Base-by-base conservation (phyloP, 2,888 invertebrate species). In the Ectemnius lituratus region DNA sequence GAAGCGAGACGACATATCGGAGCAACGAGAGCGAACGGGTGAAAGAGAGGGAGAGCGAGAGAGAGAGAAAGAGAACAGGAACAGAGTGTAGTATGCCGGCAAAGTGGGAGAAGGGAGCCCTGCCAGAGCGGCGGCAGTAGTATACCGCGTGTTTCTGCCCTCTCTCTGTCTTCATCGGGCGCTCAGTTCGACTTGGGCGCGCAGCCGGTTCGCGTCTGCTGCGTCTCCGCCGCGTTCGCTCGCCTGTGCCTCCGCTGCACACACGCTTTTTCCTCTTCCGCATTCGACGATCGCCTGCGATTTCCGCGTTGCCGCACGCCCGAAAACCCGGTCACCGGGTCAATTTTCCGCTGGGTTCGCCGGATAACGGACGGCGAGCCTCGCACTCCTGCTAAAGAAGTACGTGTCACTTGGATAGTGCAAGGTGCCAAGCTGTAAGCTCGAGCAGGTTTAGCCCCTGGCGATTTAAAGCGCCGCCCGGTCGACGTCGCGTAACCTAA, bases 101-200 rank as follows among this genome's bases (percentile, higher is more conserved):
- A 23, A 73, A 63, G 60, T 37, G 58, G 60, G 6, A 77, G 64
- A 63, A 80, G 67, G 75, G 63, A 74, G 63, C 62, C 62, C 62
- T 64, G 75, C 61, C 67, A 67, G 75, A 67, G 49, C 68, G 65
- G 64, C 68, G 77, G 74, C 69, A 71, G 69, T 76, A 65, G 77
- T 66, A 79, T 80, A 80, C 83, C 78, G 83, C 81, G 81, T 84
- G 37, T 37, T 37, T 37, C 79, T 83, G 76, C 84, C 82, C 73
- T 80, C 84, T 37, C 37, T 84, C 83, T 83, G 83, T 85, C 82
- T 37, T 8, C 8, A 80, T 82, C 73, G 61, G 84, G 8, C 37
- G 37, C 80, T 85, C 78, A 87, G 86, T 88, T 82, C 79, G 85
- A 86, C 87, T 86, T 88, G 85, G 87, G 83, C 88, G 85, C 83